Base-by-base conservation (phyloP, 2,797 vertebrate species). In the Chaunax sp. region DNA sequence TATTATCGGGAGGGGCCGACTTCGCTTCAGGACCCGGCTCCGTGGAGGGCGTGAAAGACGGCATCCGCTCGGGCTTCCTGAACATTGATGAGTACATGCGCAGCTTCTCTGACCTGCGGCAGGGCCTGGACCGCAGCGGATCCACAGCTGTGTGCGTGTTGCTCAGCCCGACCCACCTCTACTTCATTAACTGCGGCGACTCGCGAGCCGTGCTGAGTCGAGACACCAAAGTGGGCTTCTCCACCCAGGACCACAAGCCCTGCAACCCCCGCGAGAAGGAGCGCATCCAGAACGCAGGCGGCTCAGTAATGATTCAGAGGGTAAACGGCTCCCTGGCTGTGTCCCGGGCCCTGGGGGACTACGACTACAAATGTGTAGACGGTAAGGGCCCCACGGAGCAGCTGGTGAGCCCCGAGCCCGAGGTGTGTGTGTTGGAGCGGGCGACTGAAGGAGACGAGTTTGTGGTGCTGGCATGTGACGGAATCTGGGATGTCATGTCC, bases 401-500 rank as follows among this genome's bases (percentile, higher is more conserved):
- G 91, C 95, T 99, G 90, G 98, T 99, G 89, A 99, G 98, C 89
- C 98, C 98, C 8, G 98, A 99, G 93, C 98, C 98, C 2, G 98
- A 99, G 92, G 98, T 99, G 83, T 98, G 95, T 68, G 97, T 99
- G 91, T 91, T 99, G 87, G 87, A 97, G 90, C 95, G 98, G 72
- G 94, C 94, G 78, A 89, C 92, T 33, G 96, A 99, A 80, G 96
- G 96, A 77, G 98, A 99, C 81, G 98, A 98, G 83, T 99, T 99
- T 86, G 95, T 99, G 85, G 95, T 99, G 90, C 92, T 99, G 90
- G 98, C 98, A 33, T 99, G 98, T 60, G 98, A 99, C 72, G 98
- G 98, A 74, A 98, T 99, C 94, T 99, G 98, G 98, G 98, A 99
- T 82, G 98, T 99, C 89, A 99, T 99, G 97, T 97, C 95, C 94